Evolutionary conservation across 2,113 vertebrate genomes (phyloP).

Genomic region (Notothenia coriiceps): DNA sequence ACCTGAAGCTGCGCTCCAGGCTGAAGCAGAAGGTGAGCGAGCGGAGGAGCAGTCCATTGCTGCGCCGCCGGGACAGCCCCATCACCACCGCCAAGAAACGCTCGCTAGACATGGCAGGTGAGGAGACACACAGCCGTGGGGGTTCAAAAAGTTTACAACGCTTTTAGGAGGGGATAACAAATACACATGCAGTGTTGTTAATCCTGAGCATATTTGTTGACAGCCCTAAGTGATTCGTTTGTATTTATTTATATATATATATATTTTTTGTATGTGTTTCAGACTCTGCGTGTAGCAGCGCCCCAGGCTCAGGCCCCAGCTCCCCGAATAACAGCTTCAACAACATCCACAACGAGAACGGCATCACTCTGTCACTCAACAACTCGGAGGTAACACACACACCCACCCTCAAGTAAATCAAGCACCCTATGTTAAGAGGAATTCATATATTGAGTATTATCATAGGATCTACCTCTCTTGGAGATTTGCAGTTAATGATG

Average conservation of each 20-base stretch:
- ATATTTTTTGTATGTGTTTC: slow-evolving; percentile 6
- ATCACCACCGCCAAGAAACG: slow-evolving; percentile 92
- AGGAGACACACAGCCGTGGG: background rate
- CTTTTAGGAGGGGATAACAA: too few relatives aligned
- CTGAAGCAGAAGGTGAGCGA: slow-evolving; percentile 98
- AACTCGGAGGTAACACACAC: slow-evolving; percentile 86
- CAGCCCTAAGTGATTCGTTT: too few relatives aligned
- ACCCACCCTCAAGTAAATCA: background rate
- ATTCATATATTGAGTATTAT: too few relatives aligned
- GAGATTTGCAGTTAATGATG: too few relatives aligned
- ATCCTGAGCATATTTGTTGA: too few relatives aligned
- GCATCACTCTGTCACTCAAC: slow-evolving; percentile 85
- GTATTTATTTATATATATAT: too few relatives aligned
- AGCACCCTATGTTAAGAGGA: too few relatives aligned
- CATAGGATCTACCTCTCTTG: too few relatives aligned
- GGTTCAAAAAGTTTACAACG: background rate
- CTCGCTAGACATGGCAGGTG: slow-evolving; percentile 92
- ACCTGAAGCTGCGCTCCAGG: slow-evolving; percentile 93
- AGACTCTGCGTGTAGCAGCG: slow-evolving; percentile 96
- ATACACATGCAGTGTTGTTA: too few relatives aligned
- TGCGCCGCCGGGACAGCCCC: slow-evolving; percentile 92
- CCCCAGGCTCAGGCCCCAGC: slow-evolving; percentile 95
- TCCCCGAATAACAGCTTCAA: slow-evolving; percentile 97
- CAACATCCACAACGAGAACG: slow-evolving; percentile 92
- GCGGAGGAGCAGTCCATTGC: slow-evolving; percentile 92